A percentile compares a stretch with the other conserved stretches of the same genome.
phyloP scores from a whole-genome alignment of 2,113 vertebrate genomes.

The Microcebus tavaratra region DNA sequence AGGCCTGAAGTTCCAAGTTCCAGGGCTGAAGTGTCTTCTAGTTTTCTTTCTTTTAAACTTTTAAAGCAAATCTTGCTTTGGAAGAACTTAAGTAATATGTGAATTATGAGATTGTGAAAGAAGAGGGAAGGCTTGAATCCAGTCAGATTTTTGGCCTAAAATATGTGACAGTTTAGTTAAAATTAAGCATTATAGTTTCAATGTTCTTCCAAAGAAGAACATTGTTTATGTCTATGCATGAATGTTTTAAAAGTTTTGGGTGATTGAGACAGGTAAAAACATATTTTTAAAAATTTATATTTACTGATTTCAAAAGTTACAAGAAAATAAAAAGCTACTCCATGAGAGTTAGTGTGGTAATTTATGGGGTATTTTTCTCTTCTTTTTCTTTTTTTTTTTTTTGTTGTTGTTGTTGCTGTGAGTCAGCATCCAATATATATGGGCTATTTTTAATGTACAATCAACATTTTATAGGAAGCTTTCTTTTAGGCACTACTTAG shows the following conservation, averaged over 20 bases:
- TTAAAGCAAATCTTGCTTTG: constrained; percentile 45
- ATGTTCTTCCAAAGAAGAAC: constrained; percentile 21
- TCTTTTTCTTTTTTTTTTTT: no score
- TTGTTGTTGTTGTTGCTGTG: no score
- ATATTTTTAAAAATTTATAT: constrained; percentile 22
- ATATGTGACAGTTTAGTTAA: constrained; percentile 40
- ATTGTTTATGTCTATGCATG: not conserved
- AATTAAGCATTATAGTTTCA: constrained; percentile 32
- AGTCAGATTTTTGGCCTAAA: constrained; percentile 45
- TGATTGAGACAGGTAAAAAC: not conserved
- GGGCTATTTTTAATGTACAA: not conserved
- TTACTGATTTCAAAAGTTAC: constrained; percentile 30
- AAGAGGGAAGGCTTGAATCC: constrained; percentile 38
- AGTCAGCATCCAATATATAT: not conserved
- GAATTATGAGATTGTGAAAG: constrained; percentile 58
- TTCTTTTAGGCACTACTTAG: not conserved
- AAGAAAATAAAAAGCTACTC: not conserved
- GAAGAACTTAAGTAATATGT: constrained; percentile 42
- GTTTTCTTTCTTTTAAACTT: not conserved
- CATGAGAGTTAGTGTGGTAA: not conserved
- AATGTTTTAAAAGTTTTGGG: constrained; percentile 36
- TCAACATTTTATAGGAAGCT: not conserved
- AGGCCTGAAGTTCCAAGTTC: not conserved
- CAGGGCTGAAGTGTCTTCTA: not conserved
- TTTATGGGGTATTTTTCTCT: not conserved